Conservation (phyloP, 2,888 invertebrate species). For the Helicoverpa assulta region DNA sequence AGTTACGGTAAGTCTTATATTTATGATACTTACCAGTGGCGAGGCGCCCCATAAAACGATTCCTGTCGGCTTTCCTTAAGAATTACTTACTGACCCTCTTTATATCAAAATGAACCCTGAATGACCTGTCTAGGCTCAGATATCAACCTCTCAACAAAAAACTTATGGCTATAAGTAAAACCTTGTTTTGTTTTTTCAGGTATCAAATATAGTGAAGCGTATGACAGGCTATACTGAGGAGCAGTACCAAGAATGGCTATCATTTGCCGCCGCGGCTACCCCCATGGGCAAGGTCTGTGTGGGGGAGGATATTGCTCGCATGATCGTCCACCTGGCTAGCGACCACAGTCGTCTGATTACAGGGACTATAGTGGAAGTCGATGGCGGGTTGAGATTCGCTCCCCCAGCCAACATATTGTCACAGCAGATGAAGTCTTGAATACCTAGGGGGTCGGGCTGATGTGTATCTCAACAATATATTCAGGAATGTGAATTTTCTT, state of each 20-base stretch:
- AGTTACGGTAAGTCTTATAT: slow-evolving; percentile 88
- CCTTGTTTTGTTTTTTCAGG: slow-evolving; percentile 20
- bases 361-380: slow-evolving; percentile 86
- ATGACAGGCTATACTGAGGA: slow-evolving; percentile 57
- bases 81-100: no score
- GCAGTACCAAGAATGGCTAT: slow-evolving; percentile 63
- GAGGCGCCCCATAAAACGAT: no score
- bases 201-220: slow-evolving; percentile 55
- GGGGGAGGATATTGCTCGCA: slow-evolving; percentile 93
- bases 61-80: no score
- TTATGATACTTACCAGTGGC: no score
- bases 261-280: slow-evolving; percentile 26
- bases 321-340: slow-evolving; percentile 95
- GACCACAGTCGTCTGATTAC: slow-evolving; percentile 95
- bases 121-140: no score
- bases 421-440: slow-evolving; percentile 37
- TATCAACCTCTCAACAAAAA: no score
- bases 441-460: neutral
- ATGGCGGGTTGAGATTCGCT: slow-evolving; percentile 61
- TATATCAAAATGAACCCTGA: no score
- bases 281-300: slow-evolving; percentile 65
- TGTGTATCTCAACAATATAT: no score
- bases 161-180: no score
- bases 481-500: no score
- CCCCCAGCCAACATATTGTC: slow-evolving; percentile 5